phyloP scores from a whole-genome alignment of 2,888 invertebrate species.

The Vesta saturnalis region DNA sequence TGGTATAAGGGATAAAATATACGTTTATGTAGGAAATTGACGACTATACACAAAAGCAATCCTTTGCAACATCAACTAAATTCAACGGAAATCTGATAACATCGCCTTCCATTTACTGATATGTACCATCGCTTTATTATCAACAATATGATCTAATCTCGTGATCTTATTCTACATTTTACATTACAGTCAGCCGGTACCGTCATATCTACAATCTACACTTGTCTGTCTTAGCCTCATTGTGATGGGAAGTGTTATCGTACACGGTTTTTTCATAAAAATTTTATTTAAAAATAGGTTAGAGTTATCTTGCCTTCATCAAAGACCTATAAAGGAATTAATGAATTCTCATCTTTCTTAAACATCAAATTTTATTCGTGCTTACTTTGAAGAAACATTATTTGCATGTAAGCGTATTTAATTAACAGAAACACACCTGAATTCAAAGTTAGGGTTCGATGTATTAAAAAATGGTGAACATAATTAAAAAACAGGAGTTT shows the following conservation, averaged over 20 bases:
- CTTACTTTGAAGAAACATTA: too few species aligned
- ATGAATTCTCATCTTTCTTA: too few species aligned
- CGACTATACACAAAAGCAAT: conserved; percentile 5
- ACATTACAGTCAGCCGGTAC: conserved; percentile 42
- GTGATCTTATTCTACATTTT: conserved; percentile 35
- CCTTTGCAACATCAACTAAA: conserved; percentile 24
- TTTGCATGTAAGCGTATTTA: neutral
- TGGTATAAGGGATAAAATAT: conserved; percentile 1
- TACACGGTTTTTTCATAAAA: conserved; percentile 15
- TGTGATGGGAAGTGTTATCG: conserved; percentile 41
- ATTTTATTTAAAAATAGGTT: conserved; percentile 7
- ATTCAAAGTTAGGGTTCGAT: too few species aligned
- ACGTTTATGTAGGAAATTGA: neutral
- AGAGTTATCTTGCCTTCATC: neutral
- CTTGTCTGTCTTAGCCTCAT: conserved; percentile 42
- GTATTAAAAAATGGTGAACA: neutral
- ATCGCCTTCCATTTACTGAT: conserved; percentile 53
- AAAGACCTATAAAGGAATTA: too few species aligned
- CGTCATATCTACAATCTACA: conserved; percentile 38
- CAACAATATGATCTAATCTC: conserved; percentile 34
- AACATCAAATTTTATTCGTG: too few species aligned
- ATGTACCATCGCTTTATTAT: conserved; percentile 48
- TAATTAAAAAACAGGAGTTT: neutral
- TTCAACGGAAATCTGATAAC: conserved; percentile 45
- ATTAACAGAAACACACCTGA: neutral